Base-by-base conservation (phyloP, 2,113 vertebrate species). In the Pseudolaguvia tuberculata region DNA sequence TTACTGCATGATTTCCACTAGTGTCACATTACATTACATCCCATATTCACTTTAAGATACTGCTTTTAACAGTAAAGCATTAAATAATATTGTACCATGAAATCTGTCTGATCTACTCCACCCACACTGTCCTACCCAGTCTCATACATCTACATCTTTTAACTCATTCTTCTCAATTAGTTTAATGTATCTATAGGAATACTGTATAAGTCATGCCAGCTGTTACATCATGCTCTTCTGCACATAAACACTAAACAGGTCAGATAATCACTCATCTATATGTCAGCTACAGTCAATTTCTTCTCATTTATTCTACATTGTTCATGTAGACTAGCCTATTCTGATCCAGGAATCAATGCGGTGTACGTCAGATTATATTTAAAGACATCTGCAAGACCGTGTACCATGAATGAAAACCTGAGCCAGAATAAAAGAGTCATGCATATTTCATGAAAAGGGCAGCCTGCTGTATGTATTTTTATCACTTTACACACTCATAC, bases 401-500 rank as follows among this genome's bases (percentile, higher is more conserved):
- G 20, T 31, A 56, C 21, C 53, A 27, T 70, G 56, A 62, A 70
- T 45, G 31, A 62, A 55, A 53, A 47, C 47, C 67, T 13, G 23
- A 31, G 42, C 5, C 9, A 9, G 15, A 57, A 58, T 35, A 58
- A 14, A 4, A 53, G 48, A 20, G 25, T 47, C 53, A 61, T 76
- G 67, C 48, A 62, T 70, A 70, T 76, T 76, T 76, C 48, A 70
- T 70, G 75, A n/a, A 62, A 45, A 58, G 69, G 56, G 56, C 70
- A 52, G 56, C 14, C 29, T 59, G 56, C 57, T 70, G 57, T 53
- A 29, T 70, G 31, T 63, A 53, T 70, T 62, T 62, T 51, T 70
- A 59, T 76, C 47, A 53, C 23, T 51, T 56, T 70, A 39, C 73
- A 57, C 73, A 53, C 62, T 66, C 56, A 45, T 31, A 29, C 48